Evolutionary conservation across 1,140 invertebrate species (phyloP).

Genomic region (Lucilia sericata): DNA sequence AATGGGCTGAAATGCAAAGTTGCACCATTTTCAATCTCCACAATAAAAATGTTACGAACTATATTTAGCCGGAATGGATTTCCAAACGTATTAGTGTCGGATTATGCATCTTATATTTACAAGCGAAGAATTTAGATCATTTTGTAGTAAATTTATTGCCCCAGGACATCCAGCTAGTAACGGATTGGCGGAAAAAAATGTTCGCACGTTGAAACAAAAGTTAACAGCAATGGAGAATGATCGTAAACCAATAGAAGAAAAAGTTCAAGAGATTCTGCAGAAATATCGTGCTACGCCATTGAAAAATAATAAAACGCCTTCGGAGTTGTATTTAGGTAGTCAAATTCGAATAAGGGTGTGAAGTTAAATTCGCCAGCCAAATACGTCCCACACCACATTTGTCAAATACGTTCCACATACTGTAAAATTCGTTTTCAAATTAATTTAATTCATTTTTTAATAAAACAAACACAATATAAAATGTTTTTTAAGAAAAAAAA

Average conservation of each 20-base stretch:
- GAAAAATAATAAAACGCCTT: too few relatives aligned
- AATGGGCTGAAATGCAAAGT: neutral
- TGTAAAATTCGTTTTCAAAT: too few relatives aligned
- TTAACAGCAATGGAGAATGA: neutral
- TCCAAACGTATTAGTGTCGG: neutral
- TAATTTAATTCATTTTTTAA: too few relatives aligned
- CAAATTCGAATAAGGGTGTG: too few relatives aligned
- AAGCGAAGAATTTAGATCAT: neutral
- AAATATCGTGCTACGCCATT: neutral
- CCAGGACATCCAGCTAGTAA: neutral
- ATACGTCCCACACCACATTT: too few relatives aligned
- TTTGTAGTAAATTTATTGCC: neutral
- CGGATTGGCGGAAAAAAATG: neutral
- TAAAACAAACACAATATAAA: too few relatives aligned
- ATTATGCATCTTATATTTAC: neutral
- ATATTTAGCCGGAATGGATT: neutral
- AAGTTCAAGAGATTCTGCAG: neutral
- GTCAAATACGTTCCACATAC: too few relatives aligned
- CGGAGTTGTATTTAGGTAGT: too few relatives aligned
- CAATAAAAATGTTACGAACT: neutral
- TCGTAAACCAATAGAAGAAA: neutral
- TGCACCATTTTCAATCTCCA: neutral
- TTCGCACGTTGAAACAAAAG: neutral
- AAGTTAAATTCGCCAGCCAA: too few relatives aligned
- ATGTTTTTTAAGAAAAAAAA: too few relatives aligned